A percentile compares a stretch with the other conserved stretches of the same genome.
Conservation (phyloP, 2,797 vertebrate genomes). For the Propithecus perrieri region DNA sequence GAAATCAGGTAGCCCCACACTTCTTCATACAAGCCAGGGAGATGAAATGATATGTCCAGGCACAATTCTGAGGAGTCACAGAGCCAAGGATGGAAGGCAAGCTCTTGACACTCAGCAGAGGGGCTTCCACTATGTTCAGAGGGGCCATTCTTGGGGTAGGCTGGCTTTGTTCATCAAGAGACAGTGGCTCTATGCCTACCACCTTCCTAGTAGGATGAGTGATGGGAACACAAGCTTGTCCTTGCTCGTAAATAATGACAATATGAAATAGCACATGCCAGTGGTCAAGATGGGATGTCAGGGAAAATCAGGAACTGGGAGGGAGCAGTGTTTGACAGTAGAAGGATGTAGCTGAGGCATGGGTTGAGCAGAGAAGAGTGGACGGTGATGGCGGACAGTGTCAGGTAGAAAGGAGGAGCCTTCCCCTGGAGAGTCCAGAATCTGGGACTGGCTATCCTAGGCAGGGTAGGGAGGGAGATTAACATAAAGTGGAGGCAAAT, state of each 20-base stretch:
- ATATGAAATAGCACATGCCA: background rate
- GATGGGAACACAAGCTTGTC: background rate
- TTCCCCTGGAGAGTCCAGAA: background rate
- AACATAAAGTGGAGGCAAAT: background rate
- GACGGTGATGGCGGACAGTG: background rate
- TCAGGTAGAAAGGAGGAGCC: background rate
- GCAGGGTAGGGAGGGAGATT: background rate
- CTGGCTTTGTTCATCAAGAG: background rate
- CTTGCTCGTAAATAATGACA: background rate
- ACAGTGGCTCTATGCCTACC: background rate
- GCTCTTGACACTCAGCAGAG: background rate
- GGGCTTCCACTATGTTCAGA: background rate
- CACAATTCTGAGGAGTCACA: background rate
- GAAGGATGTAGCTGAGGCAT: background rate
- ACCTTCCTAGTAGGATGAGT: background rate
- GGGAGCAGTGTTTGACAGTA: background rate
- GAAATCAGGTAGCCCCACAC: background rate
- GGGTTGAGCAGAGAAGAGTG: background rate
- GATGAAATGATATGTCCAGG: background rate
- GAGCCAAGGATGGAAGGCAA: background rate
- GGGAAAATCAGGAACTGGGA: background rate
- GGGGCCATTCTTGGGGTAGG: background rate
- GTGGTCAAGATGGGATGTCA: background rate
- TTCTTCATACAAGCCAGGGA: background rate
- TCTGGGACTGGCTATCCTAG: background rate